Percentiles rank a stretch among this genome's conserved stretches.
Conservation (phyloP, 92 coral and sea anemone genomes). For the Epizoanthus illoricatus region DNA sequence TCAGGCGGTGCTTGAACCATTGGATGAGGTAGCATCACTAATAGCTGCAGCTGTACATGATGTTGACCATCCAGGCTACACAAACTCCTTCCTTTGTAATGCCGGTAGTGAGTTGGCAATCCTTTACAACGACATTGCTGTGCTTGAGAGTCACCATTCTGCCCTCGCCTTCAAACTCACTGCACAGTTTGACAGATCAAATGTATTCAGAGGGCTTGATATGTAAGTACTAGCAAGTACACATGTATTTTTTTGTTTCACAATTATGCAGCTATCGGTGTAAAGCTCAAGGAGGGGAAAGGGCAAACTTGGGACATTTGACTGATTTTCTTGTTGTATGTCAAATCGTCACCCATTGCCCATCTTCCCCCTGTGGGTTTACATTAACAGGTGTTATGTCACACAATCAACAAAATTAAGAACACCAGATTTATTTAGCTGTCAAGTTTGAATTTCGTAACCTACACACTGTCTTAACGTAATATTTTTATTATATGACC, state of each 20-base stretch:
- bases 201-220: slow-evolving; percentile 90
- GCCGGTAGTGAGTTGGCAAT: slow-evolving; percentile 91
- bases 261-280: not conserved
- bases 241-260: not conserved
- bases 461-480: too few relatives aligned
- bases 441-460: too few relatives aligned
- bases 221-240: slow-evolving; percentile 58
- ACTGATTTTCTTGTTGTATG: too few relatives aligned
- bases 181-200: slow-evolving; percentile 85
- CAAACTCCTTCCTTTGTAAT: slow-evolving; percentile 99
- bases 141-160: slow-evolving; percentile 96
- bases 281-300: not conserved
- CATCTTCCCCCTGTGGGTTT: too few relatives aligned
- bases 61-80: slow-evolving; percentile 99
- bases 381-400: too few relatives aligned
- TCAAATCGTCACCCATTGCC: too few relatives aligned
- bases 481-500: too few relatives aligned
- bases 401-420: too few relatives aligned
- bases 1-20: slow-evolving; percentile 92
- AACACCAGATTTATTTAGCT: too few relatives aligned
- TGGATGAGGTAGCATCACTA: slow-evolving; percentile 94
- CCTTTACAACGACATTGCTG: slow-evolving; percentile 97
- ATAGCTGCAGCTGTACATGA: slow-evolving; percentile 99
- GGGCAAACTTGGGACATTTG: too few relatives aligned
- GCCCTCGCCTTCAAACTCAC: slow-evolving; percentile 96